These are phyloP conservation scores for Lasioglossum pauxillum DNA, from an alignment of 2,888 invertebrate species.

Conservation along the genomic window DNA sequence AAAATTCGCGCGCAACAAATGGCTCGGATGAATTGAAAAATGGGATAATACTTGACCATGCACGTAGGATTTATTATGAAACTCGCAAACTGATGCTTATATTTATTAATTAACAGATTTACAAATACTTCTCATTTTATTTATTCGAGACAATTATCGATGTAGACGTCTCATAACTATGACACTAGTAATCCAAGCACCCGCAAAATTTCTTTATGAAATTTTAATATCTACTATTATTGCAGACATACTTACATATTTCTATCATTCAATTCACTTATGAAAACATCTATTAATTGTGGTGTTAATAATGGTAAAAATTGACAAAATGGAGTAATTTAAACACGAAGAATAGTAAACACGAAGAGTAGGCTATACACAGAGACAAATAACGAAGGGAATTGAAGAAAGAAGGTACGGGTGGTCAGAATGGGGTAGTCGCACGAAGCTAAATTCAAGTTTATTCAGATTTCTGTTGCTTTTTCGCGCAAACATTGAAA, in stretches of 20 bases:
- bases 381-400: neutral
- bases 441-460: neutral
- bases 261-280: neutral
- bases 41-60: conserved; percentile 38
- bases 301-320: neutral
- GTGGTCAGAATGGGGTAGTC: neutral
- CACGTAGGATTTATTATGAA: neutral
- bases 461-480: neutral
- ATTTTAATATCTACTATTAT: neutral
- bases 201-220: neutral
- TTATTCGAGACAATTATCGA: neutral
- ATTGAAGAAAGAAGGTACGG: neutral
- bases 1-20: conserved; percentile 2
- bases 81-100: neutral
- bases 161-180: neutral
- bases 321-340: neutral
- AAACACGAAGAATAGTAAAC: neutral
- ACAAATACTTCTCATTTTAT: neutral
- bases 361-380: neutral
- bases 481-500: neutral
- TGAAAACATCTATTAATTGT: neutral
- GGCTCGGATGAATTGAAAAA: conserved; percentile 15
- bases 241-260: neutral
- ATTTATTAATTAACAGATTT: neutral
- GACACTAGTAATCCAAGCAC: neutral